Evolutionary conservation across 2,113 vertebrate genomes (phyloP), one percentile per base, ranked within the genome.

Genomic region (Heptranchias perlo): DNA sequence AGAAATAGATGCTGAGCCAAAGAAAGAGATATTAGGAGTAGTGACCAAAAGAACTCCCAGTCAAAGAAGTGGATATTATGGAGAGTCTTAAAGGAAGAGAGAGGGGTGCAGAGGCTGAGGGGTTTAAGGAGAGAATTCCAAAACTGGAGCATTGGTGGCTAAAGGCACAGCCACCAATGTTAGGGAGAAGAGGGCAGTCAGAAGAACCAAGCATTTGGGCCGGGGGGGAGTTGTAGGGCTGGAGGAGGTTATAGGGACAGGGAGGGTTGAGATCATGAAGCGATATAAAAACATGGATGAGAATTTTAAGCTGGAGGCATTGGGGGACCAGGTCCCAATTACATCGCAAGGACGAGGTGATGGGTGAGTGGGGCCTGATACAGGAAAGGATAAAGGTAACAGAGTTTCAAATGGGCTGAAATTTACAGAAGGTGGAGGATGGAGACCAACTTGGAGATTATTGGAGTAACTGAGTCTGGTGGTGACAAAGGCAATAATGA

Each of bases 1-100:
- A 92, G 52, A 58, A 91, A 91, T 31, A 91, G 87, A 58, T 54
- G 54, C 87, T 61, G 87, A 92, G 13, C 54, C 87, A n/a, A 92
- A 61, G 52, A 1, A 61, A 16, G 54, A 92, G 31, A 6, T 61
- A 54, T 35, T 58, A n/a, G 87, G 54, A 61, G 54, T 35, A 92
- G 52, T 16, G n/a, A 92, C 14, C 28, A 61, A 61, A 58, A 92
- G n/a, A n/a, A n/a, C n/a, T n/a, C 61, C 54, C 87, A 3, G 47
- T 87, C 44, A 35, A 58, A 92, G 87, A 92, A 1, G 52, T 92
- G 31, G 28, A 61, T 92, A 61, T 61, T 61, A 58, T 16, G 25
- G 54, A 92, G 87, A 61, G 87, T 16, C 31, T 61, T 35, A 61
- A 58, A 61, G 0, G 52, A 31, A 91, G 87, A 5, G 31, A n/a